These are phyloP conservation scores for Falcaria lacertinaria DNA, from an alignment of 2,888 invertebrate species.

Conservation along the genomic window DNA sequence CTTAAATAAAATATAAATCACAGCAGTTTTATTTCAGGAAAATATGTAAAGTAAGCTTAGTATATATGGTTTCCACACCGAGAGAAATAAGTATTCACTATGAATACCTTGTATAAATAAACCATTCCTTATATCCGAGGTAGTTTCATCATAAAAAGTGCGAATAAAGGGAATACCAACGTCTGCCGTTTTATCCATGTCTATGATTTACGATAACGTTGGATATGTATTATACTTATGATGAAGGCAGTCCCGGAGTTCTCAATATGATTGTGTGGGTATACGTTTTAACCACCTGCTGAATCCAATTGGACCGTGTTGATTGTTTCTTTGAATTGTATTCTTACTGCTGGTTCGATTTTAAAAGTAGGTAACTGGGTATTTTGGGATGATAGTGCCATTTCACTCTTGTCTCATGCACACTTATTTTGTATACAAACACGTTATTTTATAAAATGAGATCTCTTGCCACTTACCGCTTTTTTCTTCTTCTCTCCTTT, in stretches of 20 bases:
- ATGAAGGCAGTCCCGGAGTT: conserved; percentile 29
- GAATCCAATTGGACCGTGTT: not conserved
- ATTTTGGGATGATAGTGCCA: too few relatives aligned
- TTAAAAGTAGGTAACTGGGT: too few relatives aligned
- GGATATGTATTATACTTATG: conserved; percentile 48
- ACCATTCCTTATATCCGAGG: conserved; percentile 57
- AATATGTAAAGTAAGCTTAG: conserved; percentile 30
- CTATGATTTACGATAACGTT: conserved; percentile 59
- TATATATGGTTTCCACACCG: conserved; percentile 30
- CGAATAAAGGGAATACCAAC: conserved; percentile 55
- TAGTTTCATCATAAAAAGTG: conserved; percentile 61
- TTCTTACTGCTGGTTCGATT: too few relatives aligned
- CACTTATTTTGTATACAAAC: too few relatives aligned
- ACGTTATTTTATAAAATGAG: too few relatives aligned
- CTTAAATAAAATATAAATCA: not conserved
- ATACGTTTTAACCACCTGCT: conserved; percentile 16
- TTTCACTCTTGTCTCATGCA: too few relatives aligned
- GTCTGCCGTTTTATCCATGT: conserved; percentile 49
- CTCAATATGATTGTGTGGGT: conserved; percentile 7
- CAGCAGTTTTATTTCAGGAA: conserved; percentile 13
- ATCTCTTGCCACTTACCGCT: too few relatives aligned
- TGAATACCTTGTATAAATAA: conserved; percentile 71
- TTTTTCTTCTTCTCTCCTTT: too few relatives aligned
- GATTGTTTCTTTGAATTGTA: not conserved
- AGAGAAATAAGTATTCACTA: conserved; percentile 46